Conservation (phyloP, 2,888 invertebrate species). For the Apomyelois bistriatella region DNA sequence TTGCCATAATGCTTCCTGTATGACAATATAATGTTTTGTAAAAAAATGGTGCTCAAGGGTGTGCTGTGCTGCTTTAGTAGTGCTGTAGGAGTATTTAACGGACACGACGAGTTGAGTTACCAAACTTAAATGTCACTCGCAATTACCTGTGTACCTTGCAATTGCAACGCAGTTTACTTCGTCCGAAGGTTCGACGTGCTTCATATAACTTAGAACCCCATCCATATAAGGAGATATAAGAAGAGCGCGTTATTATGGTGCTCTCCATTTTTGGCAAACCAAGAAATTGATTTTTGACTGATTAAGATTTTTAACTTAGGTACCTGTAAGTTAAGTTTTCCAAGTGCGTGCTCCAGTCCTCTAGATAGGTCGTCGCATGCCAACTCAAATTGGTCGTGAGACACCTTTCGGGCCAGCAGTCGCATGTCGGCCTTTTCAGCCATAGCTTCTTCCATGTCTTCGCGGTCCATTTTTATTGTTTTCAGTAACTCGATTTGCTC, state of each 20-base stretch:
- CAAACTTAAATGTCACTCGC: too few relatives aligned
- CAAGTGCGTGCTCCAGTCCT: constrained; percentile 82
- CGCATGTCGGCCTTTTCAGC: constrained; percentile 87
- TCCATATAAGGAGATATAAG: too few relatives aligned
- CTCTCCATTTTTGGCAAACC: too few relatives aligned
- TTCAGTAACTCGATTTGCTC: constrained; percentile 84
- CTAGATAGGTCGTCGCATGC: constrained; percentile 84
- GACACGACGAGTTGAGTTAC: too few relatives aligned
- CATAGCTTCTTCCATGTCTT: constrained; percentile 85
- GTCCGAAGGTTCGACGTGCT: too few relatives aligned
- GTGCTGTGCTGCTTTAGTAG: too few relatives aligned
- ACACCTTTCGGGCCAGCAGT: constrained; percentile 85
- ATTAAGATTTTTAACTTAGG: neutral
- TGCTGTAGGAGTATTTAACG: neutral
- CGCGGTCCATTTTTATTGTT: constrained; percentile 84
- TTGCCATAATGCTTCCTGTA: constrained; percentile 82
- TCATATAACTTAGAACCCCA: too few relatives aligned
- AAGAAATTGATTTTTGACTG: too few relatives aligned
- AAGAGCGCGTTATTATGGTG: too few relatives aligned
- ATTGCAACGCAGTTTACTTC: too few relatives aligned
- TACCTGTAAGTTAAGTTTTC: constrained; percentile 81
- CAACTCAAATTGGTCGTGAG: constrained; percentile 85
- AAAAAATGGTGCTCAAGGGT: too few relatives aligned
- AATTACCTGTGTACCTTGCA: too few relatives aligned
- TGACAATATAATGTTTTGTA: neutral